phyloP scores from a whole-genome alignment of 2,888 invertebrate genomes.

The Torymus auratus region DNA sequence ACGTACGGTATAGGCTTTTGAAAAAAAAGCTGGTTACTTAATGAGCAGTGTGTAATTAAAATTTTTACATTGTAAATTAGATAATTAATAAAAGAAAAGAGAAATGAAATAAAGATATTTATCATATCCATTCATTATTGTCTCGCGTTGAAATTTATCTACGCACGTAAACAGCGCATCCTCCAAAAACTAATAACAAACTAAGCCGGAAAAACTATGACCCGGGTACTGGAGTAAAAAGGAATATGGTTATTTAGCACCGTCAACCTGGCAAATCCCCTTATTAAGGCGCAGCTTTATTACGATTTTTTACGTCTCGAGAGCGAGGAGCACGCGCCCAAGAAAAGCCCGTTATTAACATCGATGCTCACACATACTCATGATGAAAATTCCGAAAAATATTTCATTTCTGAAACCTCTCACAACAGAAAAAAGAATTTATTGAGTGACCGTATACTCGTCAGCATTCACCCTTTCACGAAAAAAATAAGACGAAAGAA shows the following conservation, averaged over 20 bases:
- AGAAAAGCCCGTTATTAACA: conserved; percentile 26
- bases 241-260: conserved; percentile 17
- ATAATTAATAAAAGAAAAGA: too few species aligned
- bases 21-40: too few species aligned
- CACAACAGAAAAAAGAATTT: neutral
- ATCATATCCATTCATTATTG: too few species aligned
- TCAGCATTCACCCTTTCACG: neutral
- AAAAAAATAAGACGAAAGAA: conserved; percentile 6
- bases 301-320: conserved; percentile 20
- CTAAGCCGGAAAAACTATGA: too few species aligned
- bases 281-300: conserved; percentile 29
- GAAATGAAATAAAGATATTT: too few species aligned
- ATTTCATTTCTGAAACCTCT: neutral
- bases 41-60: too few species aligned
- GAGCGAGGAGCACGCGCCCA: neutral
- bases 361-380: neutral
- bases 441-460: neutral
- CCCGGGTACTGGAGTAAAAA: neutral
- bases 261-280: neutral
- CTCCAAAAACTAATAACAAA: too few species aligned
- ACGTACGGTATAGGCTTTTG: too few species aligned
- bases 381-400: too few species aligned
- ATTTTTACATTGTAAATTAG: too few species aligned
- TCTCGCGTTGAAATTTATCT: too few species aligned
- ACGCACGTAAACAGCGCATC: too few species aligned